Evolutionary conservation across 2,113 vertebrate species (phyloP), one percentile per base, ranked within the genome.

Genomic region (Colius striatus): DNA sequence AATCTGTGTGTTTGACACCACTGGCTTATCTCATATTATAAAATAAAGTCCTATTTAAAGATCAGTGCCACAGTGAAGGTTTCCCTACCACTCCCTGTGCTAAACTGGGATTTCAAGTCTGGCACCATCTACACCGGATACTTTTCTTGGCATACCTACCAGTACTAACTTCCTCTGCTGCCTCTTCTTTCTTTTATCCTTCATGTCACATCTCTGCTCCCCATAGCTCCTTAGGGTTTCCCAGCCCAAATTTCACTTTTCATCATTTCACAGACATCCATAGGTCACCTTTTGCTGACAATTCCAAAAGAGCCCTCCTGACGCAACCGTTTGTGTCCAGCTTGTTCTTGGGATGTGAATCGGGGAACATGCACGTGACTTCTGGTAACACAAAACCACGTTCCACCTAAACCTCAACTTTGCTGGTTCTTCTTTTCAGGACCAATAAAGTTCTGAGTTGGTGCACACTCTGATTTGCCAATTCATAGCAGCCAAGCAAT

Each of bases 11-110:
- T 51, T 70, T 68, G 89, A 94, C 80, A 89, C 86, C 63, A 55
- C 65, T 84, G 68, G 84, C 92, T 92, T 80, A 90, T 86, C 79
- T 87, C 79, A 62, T 84, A 86, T 87, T 90, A 92, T 95, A 97
- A 94, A 95, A 93, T 91, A 62, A 95, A 89, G 90, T 89, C 78
- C 94, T 97, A 97, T 97, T 97, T 96, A 96, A 96, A 94, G 96
- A 94, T 43, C 86, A 91, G 89, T 87, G 86, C 85, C 95, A 88
- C 76, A 72, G 83, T 16, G 80, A 94, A 96, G 93, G 95, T 88
- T 96, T 94, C 94, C 95, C 94, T 51, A 26, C 75, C 82, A 85
- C 96, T 94, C 96, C 90, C 82, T 77, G 58, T 26, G 62, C 96
- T 97, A 95, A 96, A 96, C 3, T 50, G 62, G 72, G 89, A 87